Percentiles rank a stretch among this genome's conserved stretches.
phyloP scores from a whole-genome alignment of 2,797 vertebrate species.

The Gadopsis bispinosus region DNA sequence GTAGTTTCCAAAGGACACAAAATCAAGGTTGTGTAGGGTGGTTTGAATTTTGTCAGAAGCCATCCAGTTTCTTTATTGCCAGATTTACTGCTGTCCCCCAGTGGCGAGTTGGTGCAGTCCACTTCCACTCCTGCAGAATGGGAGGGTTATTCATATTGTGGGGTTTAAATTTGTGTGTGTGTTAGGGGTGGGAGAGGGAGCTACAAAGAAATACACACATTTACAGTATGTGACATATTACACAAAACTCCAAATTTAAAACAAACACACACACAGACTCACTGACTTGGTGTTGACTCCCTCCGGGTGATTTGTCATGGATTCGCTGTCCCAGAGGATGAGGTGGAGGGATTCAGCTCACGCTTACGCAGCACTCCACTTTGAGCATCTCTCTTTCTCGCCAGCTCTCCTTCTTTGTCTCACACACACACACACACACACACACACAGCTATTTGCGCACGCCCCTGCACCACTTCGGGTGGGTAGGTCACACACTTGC shows the following conservation, averaged over 20 bases:
- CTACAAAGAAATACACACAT: slow-evolving; percentile 21
- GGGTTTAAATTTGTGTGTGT: slow-evolving; percentile 34
- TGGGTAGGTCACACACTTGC: slow-evolving; percentile 58
- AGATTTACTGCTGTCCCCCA: slow-evolving; percentile 67
- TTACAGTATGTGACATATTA: slow-evolving; percentile 36
- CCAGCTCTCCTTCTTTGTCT: slow-evolving; percentile 29
- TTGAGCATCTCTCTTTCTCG: slow-evolving; percentile 39
- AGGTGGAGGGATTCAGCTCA: slow-evolving; percentile 60
- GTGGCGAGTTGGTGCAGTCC: slow-evolving; percentile 64
- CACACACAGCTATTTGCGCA: slow-evolving; percentile 35
- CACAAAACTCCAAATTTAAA: slow-evolving; percentile 40
- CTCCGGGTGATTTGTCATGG: slow-evolving; percentile 70
- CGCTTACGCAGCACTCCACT: slow-evolving; percentile 62
- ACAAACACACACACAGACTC: slow-evolving; percentile 40
- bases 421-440: slow-evolving; percentile 37
- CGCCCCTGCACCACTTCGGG: slow-evolving; percentile 36
- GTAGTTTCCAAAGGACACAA: slow-evolving; percentile 22
- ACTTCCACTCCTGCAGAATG: slow-evolving; percentile 34
- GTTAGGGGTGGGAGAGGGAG: slow-evolving; percentile 25
- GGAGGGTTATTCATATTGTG: slow-evolving; percentile 52
- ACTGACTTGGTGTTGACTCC: slow-evolving; percentile 56
- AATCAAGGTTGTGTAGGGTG: slow-evolving; percentile 44
- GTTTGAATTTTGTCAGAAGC: slow-evolving; percentile 38
- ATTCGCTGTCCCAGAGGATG: slow-evolving; percentile 56
- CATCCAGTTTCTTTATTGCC: slow-evolving; percentile 28